Conservation (phyloP, 1,140 invertebrate genomes). For the Leptinotarsa lineolata region DNA sequence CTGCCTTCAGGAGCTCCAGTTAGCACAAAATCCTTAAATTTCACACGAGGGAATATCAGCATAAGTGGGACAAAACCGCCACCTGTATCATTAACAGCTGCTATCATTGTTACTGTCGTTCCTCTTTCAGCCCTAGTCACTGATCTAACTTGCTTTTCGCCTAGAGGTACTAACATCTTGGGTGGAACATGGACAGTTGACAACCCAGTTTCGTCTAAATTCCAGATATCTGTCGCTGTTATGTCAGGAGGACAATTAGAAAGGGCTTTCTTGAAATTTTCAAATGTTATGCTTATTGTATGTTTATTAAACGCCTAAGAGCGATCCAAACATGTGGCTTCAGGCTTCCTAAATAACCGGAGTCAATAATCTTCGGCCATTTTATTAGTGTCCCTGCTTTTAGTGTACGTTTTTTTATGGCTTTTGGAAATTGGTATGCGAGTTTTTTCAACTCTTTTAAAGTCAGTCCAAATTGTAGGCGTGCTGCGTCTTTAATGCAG, state of each 20-base stretch:
- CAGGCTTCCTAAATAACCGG: background rate
- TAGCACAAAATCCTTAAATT: constrained; percentile 35
- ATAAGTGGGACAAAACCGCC: constrained; percentile 45
- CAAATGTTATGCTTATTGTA: background rate
- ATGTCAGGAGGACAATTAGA: background rate
- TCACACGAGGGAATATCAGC: constrained; percentile 39
- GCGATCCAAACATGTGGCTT: background rate
- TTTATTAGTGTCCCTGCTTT: too few species aligned
- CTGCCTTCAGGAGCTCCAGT: constrained; percentile 12
- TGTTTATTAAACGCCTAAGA: background rate
- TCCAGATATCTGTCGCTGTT: constrained; percentile 12
- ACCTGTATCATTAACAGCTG: constrained; percentile 42
- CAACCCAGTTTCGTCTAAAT: constrained; percentile 15
- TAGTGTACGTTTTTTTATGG: too few species aligned
- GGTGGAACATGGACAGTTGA: background rate
- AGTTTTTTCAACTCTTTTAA: background rate
- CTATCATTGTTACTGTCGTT: constrained; percentile 40
- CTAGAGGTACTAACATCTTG: background rate
- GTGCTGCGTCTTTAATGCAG: background rate
- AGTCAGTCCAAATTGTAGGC: background rate
- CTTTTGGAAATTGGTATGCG: background rate
- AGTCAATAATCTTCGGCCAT: background rate
- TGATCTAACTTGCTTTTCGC: background rate
- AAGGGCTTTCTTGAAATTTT: background rate
- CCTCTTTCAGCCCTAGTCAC: background rate